Base-by-base conservation (phyloP, 2,888 invertebrate genomes). In the Seira sanloemensis region DNA sequence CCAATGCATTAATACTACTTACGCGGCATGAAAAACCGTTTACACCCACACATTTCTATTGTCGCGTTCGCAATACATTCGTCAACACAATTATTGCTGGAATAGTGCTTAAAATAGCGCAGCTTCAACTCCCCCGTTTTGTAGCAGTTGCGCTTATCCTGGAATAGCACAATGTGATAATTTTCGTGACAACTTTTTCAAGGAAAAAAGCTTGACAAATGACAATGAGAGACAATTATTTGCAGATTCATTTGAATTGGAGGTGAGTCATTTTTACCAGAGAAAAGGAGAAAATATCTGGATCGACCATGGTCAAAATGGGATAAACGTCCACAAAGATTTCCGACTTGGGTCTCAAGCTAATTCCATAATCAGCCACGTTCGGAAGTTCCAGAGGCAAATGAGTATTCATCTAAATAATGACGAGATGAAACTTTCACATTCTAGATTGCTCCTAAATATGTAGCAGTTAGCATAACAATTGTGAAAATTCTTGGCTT, bases 21-120 rank as follows among this genome's bases (percentile, higher is more conserved):
- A 89, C 89, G 24, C 54, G 89, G 88, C 88, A 89, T 88, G 76
- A 86, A 89, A 67, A 86, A 89, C 16, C 86, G 71, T 9, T 86
- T 85, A 71, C 89, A 89, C 7, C 67, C 62, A 58, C 89, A 89
- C 18, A 21, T 19, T 5, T 73, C 18, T 7, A 62, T 75, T 0
- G 86, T 87, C 27, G 58, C 68, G 26, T 88, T 85, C 25, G 88
- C 87, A 18, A 86, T 78, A 37, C 89, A 89, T 58, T 89, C 89
- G 25, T 87, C 86, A 25, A 88, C 54, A 23, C 89, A 89, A 66
- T 89, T 89, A 0, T 81, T 74, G 0, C 77, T n/a, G 1, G 86
- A 84, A 74, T 89, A 89, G 27, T 85, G 86, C 23, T 86, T 73
- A 58, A 84, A 89, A 24, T 83, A 85, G 5, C 67, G 16, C 9